Evolutionary conservation across 2,888 invertebrate species (phyloP), one percentile per base, ranked within the genome.

Genomic region (Aphrophora alni): DNA sequence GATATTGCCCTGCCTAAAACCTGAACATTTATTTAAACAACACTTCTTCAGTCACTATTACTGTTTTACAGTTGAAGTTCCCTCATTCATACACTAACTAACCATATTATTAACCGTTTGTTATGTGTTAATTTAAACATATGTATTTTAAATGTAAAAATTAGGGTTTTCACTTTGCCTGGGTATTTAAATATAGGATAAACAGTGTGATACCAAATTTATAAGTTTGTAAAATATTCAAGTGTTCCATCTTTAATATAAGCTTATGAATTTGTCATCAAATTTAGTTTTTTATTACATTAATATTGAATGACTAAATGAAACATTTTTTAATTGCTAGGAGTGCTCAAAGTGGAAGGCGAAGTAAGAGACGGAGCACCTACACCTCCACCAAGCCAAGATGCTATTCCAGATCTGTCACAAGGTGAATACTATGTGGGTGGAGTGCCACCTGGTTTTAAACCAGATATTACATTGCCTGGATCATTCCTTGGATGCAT

Each of bases 351-450:
- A 86, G 93, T 95, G 80, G 92, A 93, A 86, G 92, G 92, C 83
- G 93, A 93, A 86, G 86, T 92, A 87, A 85, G 87, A 87, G 84
- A 88, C 82, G 89, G 90, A 0, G 93, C 92, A 25, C 93, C 93
- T 0, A 93, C 94, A 8, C 91, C 93, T 10, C 93, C 94, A 7
- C 88, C 90, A 0, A 87, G 86, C 71, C 88, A 88, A 82, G 89
- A 89, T 71, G 88, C 89, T 68, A 88, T 94, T 70, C 94, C 95
- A 0, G 94, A 95, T 87, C 89, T 95, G 68, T 88, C 91, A 0
- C 89, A 90, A 69, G 93, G 94, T 0, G 90, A 91, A 38, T 94
- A 96, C 88, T 96, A 95, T 89, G 91, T 97, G 85, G 98, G 97
- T 0, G 98, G 98, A 0, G 90, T 95, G 1, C 95, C 97, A 4